A percentile compares a stretch with the other conserved stretches of the same genome.
Evolutionary conservation across 2,888 invertebrate species (phyloP).

Genomic region (Mycalesis mineus): DNA sequence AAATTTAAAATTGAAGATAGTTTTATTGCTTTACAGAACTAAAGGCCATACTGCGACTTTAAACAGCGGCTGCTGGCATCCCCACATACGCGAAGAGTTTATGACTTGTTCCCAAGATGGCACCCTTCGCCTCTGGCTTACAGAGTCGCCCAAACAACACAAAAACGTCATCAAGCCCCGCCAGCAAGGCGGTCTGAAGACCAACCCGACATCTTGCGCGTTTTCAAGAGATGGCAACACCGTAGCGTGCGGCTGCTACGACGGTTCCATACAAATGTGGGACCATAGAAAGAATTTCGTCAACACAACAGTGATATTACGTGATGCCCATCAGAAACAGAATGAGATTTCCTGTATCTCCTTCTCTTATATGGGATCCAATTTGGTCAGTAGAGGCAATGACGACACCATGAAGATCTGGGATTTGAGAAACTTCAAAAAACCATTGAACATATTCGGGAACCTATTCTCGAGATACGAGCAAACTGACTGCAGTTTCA

Average conservation of each 20-base stretch:
- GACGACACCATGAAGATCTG: slow-evolving; percentile 97
- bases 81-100: slow-evolving; percentile 91
- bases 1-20: neutral
- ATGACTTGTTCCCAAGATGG: slow-evolving; percentile 96
- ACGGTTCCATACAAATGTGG: slow-evolving; percentile 98
- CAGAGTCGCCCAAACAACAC: slow-evolving; percentile 88
- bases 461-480: slow-evolving; percentile 91
- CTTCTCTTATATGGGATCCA: slow-evolving; percentile 91
- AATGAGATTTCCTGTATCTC: slow-evolving; percentile 89
- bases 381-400: slow-evolving; percentile 88
- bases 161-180: slow-evolving; percentile 91
- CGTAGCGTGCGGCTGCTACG: slow-evolving; percentile 93
- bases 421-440: slow-evolving; percentile 91
- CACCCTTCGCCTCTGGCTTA: slow-evolving; percentile 94
- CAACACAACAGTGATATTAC: slow-evolving; percentile 86
- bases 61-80: slow-evolving; percentile 96
- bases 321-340: slow-evolving; percentile 88
- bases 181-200: slow-evolving; percentile 90
- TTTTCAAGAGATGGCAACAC: slow-evolving; percentile 92
- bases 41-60: slow-evolving; percentile 96
- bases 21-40: slow-evolving; percentile 69
- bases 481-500: slow-evolving; percentile 89
- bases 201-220: slow-evolving; percentile 89
- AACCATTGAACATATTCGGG: slow-evolving; percentile 82
- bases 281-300: slow-evolving; percentile 95